A percentile compares a stretch with the other conserved stretches of the same genome.
These are phyloP conservation scores for Mus spicilegus DNA, from an alignment of 2,113 vertebrate species.

Conservation along the genomic window DNA sequence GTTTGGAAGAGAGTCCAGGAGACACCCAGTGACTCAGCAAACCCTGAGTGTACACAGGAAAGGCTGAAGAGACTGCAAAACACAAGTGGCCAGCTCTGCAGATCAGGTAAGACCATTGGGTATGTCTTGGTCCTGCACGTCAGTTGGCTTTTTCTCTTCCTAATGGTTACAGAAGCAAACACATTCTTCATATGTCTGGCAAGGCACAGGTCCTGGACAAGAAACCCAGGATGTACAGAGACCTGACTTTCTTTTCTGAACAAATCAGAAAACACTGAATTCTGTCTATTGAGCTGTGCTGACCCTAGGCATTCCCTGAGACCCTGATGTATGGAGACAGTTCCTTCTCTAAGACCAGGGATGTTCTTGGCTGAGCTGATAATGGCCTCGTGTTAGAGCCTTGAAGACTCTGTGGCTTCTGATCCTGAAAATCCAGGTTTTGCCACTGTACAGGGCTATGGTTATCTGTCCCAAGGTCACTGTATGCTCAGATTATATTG, in stretches of 20 bases:
- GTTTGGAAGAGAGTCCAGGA: not conserved
- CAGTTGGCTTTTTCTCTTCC: not conserved
- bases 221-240: not conserved
- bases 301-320: too few species aligned
- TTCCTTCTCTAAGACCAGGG: not conserved
- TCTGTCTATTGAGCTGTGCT: not conserved
- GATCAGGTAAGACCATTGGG: not conserved
- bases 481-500: not conserved
- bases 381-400: not conserved
- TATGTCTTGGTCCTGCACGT: not conserved
- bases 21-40: constrained; percentile 10
- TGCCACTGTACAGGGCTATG: not conserved
- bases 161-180: not conserved
- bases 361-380: not conserved
- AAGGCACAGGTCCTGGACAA: not conserved
- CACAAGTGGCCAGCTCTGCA: not conserved
- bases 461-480: not conserved
- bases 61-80: too few species aligned
- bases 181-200: not conserved
- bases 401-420: not conserved
- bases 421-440: not conserved
- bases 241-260: not conserved
- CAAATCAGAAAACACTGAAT: not conserved
- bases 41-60: not conserved
- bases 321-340: not conserved